Percentiles rank a stretch among this genome's conserved stretches.
These are phyloP conservation scores for Drosophila bunnanda DNA, from an alignment of 2,888 invertebrate species.

Conservation along the genomic window DNA sequence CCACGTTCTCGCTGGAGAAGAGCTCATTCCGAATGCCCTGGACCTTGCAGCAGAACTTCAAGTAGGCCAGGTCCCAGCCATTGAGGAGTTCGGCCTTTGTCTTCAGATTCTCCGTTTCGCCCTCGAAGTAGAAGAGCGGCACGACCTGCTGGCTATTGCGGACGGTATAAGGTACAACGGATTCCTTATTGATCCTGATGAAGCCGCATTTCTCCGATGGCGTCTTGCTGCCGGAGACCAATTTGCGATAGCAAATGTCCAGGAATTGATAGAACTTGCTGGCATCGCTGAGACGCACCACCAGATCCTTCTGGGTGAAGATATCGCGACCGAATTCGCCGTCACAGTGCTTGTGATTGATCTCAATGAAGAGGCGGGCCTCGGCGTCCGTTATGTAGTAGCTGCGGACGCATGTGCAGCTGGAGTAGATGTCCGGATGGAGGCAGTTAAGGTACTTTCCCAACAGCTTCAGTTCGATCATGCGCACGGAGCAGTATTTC, in stretches of 20 bases:
- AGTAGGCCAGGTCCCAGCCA: constrained; percentile 96
- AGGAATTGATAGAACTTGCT: constrained; percentile 95
- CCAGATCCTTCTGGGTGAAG: constrained; percentile 94
- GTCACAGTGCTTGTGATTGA: constrained; percentile 96
- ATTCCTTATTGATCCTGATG: constrained; percentile 95
- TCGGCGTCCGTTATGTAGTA: constrained; percentile 97
- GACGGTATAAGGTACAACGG: constrained; percentile 96
- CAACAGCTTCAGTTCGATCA: constrained; percentile 95
- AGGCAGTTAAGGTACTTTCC: constrained; percentile 95
- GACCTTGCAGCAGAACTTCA: constrained; percentile 97
- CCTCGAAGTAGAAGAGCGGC: constrained; percentile 93
- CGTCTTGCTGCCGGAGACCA: constrained; percentile 89
- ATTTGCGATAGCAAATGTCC: constrained; percentile 94
- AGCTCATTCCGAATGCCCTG: constrained; percentile 96
- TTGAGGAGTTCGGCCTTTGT: constrained; percentile 93
- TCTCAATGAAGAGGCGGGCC: constrained; percentile 95
- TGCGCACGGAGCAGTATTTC: constrained; percentile 96
- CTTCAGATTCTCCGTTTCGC: constrained; percentile 96
- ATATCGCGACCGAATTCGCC: constrained; percentile 94
- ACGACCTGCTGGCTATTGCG: constrained; percentile 94
- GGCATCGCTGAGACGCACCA: constrained; percentile 94
- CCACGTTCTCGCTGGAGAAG: constrained; percentile 95
- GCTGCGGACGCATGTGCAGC: constrained; percentile 95
- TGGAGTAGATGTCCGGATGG: constrained; percentile 95
- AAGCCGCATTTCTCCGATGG: constrained; percentile 94